These are phyloP conservation scores for Xenopus laevis DNA, from an alignment of 2,113 vertebrate species.

Conservation along the genomic window DNA sequence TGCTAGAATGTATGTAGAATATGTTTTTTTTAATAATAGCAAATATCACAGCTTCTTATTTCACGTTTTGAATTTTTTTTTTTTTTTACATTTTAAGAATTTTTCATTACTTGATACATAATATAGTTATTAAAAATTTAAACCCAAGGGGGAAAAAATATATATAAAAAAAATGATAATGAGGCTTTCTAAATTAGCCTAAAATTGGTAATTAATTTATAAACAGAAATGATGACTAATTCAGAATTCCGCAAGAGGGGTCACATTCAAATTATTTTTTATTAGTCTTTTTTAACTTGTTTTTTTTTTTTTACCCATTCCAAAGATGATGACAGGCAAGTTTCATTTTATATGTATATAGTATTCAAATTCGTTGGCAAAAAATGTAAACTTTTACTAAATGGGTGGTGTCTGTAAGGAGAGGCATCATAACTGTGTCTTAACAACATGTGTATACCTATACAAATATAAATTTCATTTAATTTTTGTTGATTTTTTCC, in stretches of 20 bases:
- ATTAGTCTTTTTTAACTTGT: neutral
- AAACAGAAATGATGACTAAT: conserved; percentile 49
- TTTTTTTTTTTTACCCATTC: conserved; percentile 11
- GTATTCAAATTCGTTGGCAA: conserved; percentile 35
- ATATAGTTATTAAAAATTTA: conserved; percentile 59
- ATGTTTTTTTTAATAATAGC: conserved; percentile 64
- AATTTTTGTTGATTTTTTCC: too few species aligned
- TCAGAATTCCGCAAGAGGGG: conserved; percentile 43
- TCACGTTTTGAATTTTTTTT: conserved; percentile 66
- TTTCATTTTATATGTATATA: conserved; percentile 56
- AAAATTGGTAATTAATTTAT: conserved; percentile 69
- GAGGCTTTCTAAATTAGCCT: conserved; percentile 59
- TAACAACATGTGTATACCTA: too few species aligned
- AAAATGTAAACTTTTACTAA: neutral
- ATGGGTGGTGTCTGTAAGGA: too few species aligned
- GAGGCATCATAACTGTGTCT: too few species aligned
- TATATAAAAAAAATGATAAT: conserved; percentile 57
- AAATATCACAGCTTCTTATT: conserved; percentile 81
- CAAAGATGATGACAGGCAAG: conserved; percentile 45
- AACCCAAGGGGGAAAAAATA: conserved; percentile 51
- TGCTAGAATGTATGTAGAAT: conserved; percentile 86
- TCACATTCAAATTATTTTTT: conserved; percentile 37
- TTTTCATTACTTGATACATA: conserved; percentile 28
- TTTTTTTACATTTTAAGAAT: conserved; percentile 47
- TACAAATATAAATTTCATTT: too few species aligned